Conservation (phyloP, 2,113 vertebrate genomes). For the Thryonomys swinderianus region DNA sequence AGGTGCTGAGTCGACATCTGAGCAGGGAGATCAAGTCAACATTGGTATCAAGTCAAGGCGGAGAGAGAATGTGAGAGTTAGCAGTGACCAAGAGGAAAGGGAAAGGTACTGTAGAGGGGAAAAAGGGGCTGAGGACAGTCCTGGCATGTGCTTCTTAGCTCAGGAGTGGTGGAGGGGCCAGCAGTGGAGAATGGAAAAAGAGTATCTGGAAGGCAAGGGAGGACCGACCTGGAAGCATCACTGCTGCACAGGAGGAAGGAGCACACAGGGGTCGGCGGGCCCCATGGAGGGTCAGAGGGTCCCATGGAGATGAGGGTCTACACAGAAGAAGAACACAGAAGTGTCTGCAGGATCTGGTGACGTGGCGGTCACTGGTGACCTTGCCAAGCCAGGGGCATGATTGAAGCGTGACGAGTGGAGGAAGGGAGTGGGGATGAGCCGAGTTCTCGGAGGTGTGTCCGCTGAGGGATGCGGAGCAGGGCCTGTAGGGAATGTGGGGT, state of each 20-base stretch:
- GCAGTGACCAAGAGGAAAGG: neutral
- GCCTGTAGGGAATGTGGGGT: neutral
- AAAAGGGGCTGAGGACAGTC: neutral
- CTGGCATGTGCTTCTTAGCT: neutral
- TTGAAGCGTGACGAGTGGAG: neutral
- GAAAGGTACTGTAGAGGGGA: neutral
- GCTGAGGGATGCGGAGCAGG: neutral
- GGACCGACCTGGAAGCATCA: neutral
- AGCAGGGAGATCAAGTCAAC: neutral
- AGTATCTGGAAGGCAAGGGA: rapidly evolving
- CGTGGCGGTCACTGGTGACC: neutral
- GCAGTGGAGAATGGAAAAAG: neutral
- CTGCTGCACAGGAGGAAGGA: no score
- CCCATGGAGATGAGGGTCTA: neutral
- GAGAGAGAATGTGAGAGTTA: neutral
- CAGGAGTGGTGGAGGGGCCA: neutral
- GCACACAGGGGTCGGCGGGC: neutral
- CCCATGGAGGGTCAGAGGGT: rapidly evolving
- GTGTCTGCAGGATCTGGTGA: neutral
- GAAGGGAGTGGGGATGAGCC: neutral
- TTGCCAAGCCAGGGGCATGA: neutral
- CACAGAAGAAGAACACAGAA: neutral
- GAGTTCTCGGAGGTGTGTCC: neutral
- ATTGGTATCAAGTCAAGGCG: neutral
- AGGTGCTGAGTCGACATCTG: neutral